Conservation (phyloP, 1,140 invertebrate genomes). For the Zaprionus nigranus region DNA sequence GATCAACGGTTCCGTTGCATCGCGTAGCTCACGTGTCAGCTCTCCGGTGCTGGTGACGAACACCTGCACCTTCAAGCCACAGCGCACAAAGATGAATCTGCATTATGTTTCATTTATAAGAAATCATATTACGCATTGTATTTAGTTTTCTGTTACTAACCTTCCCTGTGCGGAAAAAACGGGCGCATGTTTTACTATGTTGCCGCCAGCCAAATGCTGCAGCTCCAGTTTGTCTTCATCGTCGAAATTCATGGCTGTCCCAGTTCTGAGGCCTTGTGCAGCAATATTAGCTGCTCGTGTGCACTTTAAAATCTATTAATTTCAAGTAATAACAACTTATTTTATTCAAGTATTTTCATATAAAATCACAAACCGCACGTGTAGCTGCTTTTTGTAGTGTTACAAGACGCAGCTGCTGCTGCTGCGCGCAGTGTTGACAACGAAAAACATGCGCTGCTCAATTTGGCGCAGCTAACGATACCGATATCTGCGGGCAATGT, state of each 20-base stretch:
- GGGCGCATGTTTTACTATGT: slow-evolving; percentile 87
- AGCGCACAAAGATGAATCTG: slow-evolving; percentile 86
- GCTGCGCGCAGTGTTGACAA: slow-evolving; percentile 18
- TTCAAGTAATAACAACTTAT: slow-evolving; percentile 17
- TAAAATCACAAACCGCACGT: slow-evolving; percentile 49
- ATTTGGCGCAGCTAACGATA: slow-evolving; percentile 7
- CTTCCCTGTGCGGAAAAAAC: slow-evolving; percentile 88
- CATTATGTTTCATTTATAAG: slow-evolving; percentile 38
- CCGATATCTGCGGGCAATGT: neutral
- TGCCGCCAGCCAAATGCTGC: slow-evolving; percentile 86
- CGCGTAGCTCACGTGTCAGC: slow-evolving; percentile 86
- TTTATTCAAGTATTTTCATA: slow-evolving; percentile 29
- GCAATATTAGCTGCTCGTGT: slow-evolving; percentile 23
- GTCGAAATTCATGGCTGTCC: slow-evolving; percentile 65
- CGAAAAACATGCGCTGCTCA: neutral
- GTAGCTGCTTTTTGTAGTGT: slow-evolving; percentile 38
- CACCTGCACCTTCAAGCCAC: slow-evolving; percentile 86
- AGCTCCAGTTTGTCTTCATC: slow-evolving; percentile 71
- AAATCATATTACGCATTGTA: slow-evolving; percentile 17
- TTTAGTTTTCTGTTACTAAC: slow-evolving; percentile 84
- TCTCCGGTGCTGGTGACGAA: slow-evolving; percentile 87
- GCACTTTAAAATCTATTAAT: neutral
- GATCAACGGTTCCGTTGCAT: slow-evolving; percentile 84
- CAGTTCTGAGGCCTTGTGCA: slow-evolving; percentile 2
- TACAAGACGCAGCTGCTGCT: slow-evolving; percentile 5